These are phyloP conservation scores for Epinotia brunnichana DNA, from an alignment of 2,888 invertebrate genomes.

Conservation along the genomic window DNA sequence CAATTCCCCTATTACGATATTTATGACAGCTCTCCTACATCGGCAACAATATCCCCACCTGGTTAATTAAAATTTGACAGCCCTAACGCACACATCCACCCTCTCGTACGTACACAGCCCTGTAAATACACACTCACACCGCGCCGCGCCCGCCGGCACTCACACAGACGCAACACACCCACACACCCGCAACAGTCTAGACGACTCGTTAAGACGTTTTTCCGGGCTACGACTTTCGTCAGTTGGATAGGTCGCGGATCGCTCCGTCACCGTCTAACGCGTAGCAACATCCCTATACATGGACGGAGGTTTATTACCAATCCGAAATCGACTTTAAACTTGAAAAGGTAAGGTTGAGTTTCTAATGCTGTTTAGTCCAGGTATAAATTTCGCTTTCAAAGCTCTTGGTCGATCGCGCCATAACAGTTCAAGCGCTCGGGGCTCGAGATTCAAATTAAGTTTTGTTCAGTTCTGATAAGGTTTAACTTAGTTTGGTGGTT, in stretches of 20 bases:
- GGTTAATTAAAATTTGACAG: slow-evolving; percentile 11
- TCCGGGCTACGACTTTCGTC: slow-evolving; percentile 82
- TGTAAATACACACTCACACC: slow-evolving; percentile 48
- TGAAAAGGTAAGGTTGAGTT: neutral
- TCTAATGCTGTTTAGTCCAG: slow-evolving; percentile 51
- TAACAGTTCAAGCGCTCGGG: slow-evolving; percentile 58
- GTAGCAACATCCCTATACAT: slow-evolving; percentile 56
- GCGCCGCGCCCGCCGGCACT: slow-evolving; percentile 30
- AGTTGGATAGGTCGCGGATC: slow-evolving; percentile 84
- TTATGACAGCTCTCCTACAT: neutral
- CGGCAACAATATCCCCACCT: neutral
- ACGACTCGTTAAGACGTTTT: slow-evolving; percentile 81
- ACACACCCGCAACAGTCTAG: slow-evolving; percentile 66
- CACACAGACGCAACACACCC: slow-evolving; percentile 37
- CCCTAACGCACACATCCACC: slow-evolving; percentile 34
- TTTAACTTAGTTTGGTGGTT: slow-evolving; percentile 45
- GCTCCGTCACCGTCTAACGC: slow-evolving; percentile 62
- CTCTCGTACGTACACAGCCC: slow-evolving; percentile 53
- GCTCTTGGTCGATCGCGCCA: slow-evolving; percentile 52
- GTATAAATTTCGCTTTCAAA: slow-evolving; percentile 83
- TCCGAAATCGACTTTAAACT: neutral
- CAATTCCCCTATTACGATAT: neutral
- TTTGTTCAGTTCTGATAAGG: slow-evolving; percentile 45
- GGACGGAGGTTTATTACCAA: neutral
- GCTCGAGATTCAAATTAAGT: slow-evolving; percentile 44